Conservation (phyloP, 37 sponge, comb jelly and placozoan genomes). For the Eunapius fragilis region DNA sequence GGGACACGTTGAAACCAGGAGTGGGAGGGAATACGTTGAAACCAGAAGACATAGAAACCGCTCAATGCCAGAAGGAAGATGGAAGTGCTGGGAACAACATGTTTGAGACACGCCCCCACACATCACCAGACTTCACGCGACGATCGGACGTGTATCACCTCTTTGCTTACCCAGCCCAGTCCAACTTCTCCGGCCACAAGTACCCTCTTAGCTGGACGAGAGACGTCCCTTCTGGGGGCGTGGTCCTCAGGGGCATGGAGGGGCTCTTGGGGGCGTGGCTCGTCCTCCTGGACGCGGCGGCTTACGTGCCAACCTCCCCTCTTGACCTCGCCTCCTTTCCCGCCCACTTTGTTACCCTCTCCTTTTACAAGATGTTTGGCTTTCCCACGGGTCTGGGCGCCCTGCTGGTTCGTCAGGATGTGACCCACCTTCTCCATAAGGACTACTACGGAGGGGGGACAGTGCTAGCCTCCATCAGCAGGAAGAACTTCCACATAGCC, state of each 20-base stretch:
- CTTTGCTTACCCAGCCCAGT: constrained; percentile 91
- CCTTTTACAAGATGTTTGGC: constrained; percentile 97
- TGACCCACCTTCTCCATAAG: constrained; percentile 32
- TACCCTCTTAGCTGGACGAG: constrained; percentile 85
- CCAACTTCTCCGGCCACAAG: constrained; percentile 90
- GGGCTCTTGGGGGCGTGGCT: constrained; percentile 39
- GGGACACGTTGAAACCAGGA: not conserved
- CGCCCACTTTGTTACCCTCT: constrained; percentile 86
- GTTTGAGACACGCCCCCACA: not conserved
- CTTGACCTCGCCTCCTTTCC: constrained; percentile 68
- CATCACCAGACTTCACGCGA: not conserved
- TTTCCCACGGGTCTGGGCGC: constrained; percentile 96
- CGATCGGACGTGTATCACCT: constrained; percentile 36
- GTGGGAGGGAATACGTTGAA: not conserved
- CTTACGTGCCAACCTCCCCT: constrained; percentile 66
- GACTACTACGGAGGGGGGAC: constrained; percentile 93
- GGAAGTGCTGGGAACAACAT: too few relatives aligned
- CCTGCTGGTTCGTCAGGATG: constrained; percentile 74
- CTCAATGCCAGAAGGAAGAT: too few relatives aligned
- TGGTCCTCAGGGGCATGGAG: constrained; percentile 4
- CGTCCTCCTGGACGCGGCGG: constrained; percentile 85
- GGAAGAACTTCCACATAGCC: constrained; percentile 42
- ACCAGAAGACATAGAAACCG: not conserved
- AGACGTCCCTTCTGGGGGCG: constrained; percentile 9
- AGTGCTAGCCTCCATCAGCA: constrained; percentile 66